Percentiles rank a stretch among this genome's conserved stretches.
Conservation (phyloP, 2,888 invertebrate genomes). For the Drosophila sordidula region DNA sequence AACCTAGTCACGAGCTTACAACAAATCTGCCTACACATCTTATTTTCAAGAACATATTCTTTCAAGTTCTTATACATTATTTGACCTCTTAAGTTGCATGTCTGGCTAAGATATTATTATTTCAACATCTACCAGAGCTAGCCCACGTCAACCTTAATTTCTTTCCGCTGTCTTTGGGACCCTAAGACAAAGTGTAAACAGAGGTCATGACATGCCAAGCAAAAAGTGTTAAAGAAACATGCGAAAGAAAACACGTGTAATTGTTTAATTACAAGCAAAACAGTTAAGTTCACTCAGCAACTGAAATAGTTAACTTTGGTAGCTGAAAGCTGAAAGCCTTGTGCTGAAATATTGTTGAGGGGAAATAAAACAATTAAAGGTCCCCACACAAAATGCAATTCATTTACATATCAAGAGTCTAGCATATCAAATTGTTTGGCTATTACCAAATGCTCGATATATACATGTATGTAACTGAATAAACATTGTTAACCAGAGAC, state of each 20-base stretch:
- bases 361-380: conserved; percentile 35
- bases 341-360: conserved; percentile 2
- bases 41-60: conserved; percentile 12
- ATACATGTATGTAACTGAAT: conserved; percentile 7
- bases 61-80: conserved; percentile 1
- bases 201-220: conserved; percentile 41
- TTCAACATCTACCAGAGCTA: conserved; percentile 7
- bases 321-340: conserved; percentile 16
- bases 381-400: conserved; percentile 32
- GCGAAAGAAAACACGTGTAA: conserved; percentile 27
- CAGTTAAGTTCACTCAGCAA: conserved; percentile 30
- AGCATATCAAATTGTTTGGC: conserved; percentile 35
- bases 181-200: conserved; percentile 25
- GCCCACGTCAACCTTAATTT: conserved; percentile 2
- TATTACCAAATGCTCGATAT: conserved; percentile 27
- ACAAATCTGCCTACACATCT: conserved; percentile 4
- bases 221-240: conserved; percentile 19
- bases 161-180: conserved; percentile 6
- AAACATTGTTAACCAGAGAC: conserved; percentile 4
- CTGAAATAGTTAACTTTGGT: conserved; percentile 53
- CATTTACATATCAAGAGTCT: conserved; percentile 35
- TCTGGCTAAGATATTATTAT: not conserved
- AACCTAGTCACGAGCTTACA: not conserved
- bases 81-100: conserved; percentile 5
- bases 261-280: conserved; percentile 20